Base-by-base conservation (phyloP, 2,797 vertebrate genomes). In the Rhinichthys osculus region DNA sequence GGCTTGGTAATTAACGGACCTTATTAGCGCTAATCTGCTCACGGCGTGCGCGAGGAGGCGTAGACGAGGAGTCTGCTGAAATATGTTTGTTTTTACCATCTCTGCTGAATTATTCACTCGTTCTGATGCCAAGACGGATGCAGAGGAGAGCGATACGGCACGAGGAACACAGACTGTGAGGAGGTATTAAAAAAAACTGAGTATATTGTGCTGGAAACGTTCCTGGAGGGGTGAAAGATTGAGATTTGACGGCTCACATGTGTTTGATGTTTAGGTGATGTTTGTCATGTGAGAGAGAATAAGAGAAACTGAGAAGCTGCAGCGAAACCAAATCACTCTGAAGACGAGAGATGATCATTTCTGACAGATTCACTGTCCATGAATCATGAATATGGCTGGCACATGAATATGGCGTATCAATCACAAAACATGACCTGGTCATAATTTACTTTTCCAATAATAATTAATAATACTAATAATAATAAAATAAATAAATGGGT, bases 1-100 rank as follows among this genome's bases (percentile, higher is more conserved):
- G 86, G 83, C 91, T 88, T 87, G 87, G 88, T 92, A 94, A 94
- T 95, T 93, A 91, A 91, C 73, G 78, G 91, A 92, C 91, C 91
- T 90, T 93, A 93, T 92, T 94, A 93, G 80, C 35, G 82, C 87
- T 93, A 94, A 94, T 93, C 93, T 93, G 92, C 90, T 93, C 87
- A 93, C 92, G 89, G 89, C 90, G 89, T 87, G 88, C 67, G 88
- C 85, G 92, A 88, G 91, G 87, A 89, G 78, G 86, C 30, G 67
- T 66, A 77, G 83, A 33, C 38, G 54, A 74, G 62, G 82, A 84
- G 82, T 74, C 38, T 59, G 72, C 78, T 64, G 83, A 78, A 84
- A 89, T 86, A 57, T 19, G 83, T 90, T 89, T 87, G 76, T 87
- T 87, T 90, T 78, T 83, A 82, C 44, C 4, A 78, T 70, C 47